Base-by-base conservation (phyloP, 64 coral and sea anemone species). In the Porites australiensis region DNA sequence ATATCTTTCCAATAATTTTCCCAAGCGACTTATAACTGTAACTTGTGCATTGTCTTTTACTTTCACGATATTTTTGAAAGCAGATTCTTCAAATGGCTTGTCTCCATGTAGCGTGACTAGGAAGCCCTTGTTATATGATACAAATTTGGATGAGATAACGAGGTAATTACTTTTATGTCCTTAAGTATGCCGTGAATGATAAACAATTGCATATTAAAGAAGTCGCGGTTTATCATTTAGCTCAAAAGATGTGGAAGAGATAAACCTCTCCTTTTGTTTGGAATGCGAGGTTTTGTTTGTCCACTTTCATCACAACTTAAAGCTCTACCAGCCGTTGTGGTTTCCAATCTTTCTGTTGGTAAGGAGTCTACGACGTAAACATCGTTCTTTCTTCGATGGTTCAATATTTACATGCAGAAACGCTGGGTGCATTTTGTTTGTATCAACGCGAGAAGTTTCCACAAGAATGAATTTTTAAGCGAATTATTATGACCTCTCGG, bases 401-500 rank as follows among this genome's bases (percentile, higher is more conserved):
- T 84, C 63, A 65, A 84, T 84, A 84, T 84, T 84, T 84, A 69
- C 61, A 64, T 4, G 16, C 5, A 44, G 63, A 21, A 84, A 20
- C 21, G 2, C 16, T 51, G 61, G 19, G 43, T 21, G 46, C 63
- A 50, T 44, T 65, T 65, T 65, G 79, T 48, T 83, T 19, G 6
- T 51, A 15, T 77, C 74, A 5, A 14, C 9, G n/a, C 75, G 75
- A 51, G 75, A 78, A 50, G 18, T 46, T 44, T 51, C n/a, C 11
- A 16, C 12, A 1, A 18, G 37, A 23, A 61, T 64, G 61, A 46
- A 68, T 7, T 63, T 16, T 61, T 68, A 8, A 20, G n/a, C 46
- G 52, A 68, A 84, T 83, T 83, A 83, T 16, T 67, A 67, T 84
- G 61, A 84, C 81, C 81, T 52, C 79, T 52, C 43, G 62, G 63